phyloP scores from a whole-genome alignment of 2,797 vertebrate genomes.

The Nannoperca australis region DNA sequence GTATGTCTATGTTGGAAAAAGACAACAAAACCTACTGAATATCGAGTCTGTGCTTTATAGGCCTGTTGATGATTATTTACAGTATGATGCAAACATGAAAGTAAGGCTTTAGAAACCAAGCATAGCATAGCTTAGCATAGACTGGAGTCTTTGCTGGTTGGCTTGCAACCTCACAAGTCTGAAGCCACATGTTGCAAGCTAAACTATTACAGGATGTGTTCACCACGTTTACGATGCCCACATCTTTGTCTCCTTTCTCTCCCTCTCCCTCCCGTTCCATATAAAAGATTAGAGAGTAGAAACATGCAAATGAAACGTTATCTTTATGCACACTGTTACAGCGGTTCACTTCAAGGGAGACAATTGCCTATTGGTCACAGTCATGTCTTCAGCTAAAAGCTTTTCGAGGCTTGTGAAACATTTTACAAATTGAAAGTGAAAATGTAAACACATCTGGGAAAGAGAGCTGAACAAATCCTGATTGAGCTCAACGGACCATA shows the following conservation, averaged over 20 bases:
- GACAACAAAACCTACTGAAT: not conserved
- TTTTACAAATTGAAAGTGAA: constrained; percentile 13
- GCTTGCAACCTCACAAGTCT: not conserved
- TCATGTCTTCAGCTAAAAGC: not conserved
- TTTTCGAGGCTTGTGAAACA: not conserved
- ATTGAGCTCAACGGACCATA: constrained; percentile 6
- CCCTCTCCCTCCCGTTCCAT: not conserved
- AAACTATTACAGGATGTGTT: constrained; percentile 1
- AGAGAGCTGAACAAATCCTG: not conserved
- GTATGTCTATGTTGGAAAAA: not conserved
- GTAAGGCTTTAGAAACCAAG: not conserved
- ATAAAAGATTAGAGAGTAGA: constrained; percentile 54
- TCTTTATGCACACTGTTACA: constrained; percentile 21
- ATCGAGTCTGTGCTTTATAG: not conserved
- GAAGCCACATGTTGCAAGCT: constrained; percentile 30
- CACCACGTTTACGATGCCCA: constrained; percentile 11
- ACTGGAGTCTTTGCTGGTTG: not conserved
- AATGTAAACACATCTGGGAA: not conserved
- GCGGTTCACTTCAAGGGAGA: constrained; percentile 1
- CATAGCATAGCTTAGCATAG: not conserved
- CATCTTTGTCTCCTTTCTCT: constrained; percentile 25
- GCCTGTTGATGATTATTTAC: not conserved
- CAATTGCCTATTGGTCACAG: not conserved
- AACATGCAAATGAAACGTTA: constrained; percentile 66
- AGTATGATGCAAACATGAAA: not conserved